Evolutionary conservation across 2,113 vertebrate species (phyloP).

Genomic region (Eolophus roseicapilla): DNA sequence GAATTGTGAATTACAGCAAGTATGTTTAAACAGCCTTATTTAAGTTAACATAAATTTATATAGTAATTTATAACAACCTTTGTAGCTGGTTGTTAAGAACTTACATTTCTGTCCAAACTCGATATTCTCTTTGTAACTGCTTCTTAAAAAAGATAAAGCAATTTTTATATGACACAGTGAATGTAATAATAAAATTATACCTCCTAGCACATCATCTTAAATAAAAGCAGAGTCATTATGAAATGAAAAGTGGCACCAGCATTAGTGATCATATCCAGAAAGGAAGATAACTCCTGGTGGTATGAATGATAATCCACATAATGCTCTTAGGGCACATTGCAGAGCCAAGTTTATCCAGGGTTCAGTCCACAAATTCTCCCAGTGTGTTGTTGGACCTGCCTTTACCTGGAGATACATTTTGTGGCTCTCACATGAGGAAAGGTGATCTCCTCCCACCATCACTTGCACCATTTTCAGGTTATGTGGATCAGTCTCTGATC

Average conservation of each 20-base stretch:
- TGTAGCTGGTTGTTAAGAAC: neutral
- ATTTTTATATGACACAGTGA: neutral
- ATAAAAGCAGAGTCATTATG: neutral
- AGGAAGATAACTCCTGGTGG: neutral
- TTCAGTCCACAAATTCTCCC: neutral
- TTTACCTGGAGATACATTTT: neutral
- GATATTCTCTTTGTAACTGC: neutral
- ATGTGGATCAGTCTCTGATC: fast-evolving
- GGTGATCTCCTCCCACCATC: neutral
- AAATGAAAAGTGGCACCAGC: neutral
- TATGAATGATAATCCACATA: neutral
- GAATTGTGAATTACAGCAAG: neutral
- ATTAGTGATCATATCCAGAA: neutral
- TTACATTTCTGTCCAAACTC: neutral
- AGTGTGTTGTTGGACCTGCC: neutral
- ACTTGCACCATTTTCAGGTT: neutral
- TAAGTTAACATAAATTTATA: neutral
- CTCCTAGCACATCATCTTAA: neutral
- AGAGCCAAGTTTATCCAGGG: neutral
- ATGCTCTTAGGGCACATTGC: neutral
- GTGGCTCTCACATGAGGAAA: neutral
- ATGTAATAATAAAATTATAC: neutral
- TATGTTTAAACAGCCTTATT: neutral
- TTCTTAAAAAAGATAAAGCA: neutral
- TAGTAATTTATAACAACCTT: too few species aligned